A percentile compares a stretch with the other conserved stretches of the same genome.
Evolutionary conservation across 2,113 vertebrate species (phyloP).

Genomic region (Oriolus oriolus): DNA sequence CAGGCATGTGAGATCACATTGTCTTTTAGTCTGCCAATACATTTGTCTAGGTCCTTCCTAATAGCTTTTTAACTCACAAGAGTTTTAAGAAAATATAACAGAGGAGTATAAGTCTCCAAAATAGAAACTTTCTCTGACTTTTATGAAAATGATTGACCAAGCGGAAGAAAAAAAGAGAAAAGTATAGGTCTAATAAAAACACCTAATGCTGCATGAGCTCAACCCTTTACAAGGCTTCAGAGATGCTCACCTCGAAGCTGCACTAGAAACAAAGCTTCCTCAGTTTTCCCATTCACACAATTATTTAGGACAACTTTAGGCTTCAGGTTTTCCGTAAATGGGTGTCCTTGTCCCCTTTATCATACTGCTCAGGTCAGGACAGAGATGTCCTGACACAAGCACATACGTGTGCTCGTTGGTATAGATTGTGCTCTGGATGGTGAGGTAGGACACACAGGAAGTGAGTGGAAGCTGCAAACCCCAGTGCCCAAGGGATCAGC

Average conservation of each 20-base stretch:
- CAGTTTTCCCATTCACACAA: background rate
- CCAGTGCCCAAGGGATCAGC: background rate
- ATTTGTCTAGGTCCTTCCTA: slow-evolving; percentile 1
- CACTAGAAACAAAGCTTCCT: background rate
- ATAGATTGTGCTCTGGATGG: background rate
- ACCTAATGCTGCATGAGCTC: background rate
- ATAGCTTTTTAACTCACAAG: background rate
- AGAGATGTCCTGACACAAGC: background rate
- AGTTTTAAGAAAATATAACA: slow-evolving; percentile 10
- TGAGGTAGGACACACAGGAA: background rate
- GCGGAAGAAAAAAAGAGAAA: background rate
- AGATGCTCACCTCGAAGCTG: background rate
- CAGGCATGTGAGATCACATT: slow-evolving; percentile 23
- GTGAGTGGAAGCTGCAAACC: background rate
- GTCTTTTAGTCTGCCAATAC: background rate
- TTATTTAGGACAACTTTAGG: background rate
- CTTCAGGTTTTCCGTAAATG: background rate
- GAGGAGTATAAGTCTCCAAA: background rate
- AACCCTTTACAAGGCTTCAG: background rate
- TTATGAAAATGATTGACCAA: background rate
- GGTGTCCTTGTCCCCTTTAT: background rate
- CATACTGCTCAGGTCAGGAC: background rate
- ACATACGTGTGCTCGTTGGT: accelerated
- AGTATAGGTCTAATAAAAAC: background rate
- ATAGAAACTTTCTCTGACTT: background rate